A percentile compares a stretch with the other conserved stretches of the same genome.
phyloP scores from a whole-genome alignment of 2,797 vertebrate genomes.

The Helostoma temminkii region DNA sequence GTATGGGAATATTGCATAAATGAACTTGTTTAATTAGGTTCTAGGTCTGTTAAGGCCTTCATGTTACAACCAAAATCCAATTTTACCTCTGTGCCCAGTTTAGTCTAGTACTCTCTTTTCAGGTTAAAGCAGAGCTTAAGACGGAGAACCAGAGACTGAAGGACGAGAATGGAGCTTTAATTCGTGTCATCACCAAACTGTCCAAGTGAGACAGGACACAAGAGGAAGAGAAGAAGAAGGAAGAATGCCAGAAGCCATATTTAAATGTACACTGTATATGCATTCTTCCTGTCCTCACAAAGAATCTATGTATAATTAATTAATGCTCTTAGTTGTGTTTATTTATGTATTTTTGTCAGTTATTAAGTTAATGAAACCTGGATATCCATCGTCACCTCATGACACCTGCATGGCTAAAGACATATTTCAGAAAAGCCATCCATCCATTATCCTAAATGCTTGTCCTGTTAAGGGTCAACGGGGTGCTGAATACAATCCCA shows the following conservation, averaged over 20 bases:
- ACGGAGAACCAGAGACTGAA: slow-evolving; percentile 95
- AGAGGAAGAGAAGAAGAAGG: slow-evolving; percentile 12
- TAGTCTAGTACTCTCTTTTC: slow-evolving; percentile 19
- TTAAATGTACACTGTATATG: not conserved
- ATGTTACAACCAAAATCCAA: not conserved
- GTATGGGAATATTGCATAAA: too few species aligned
- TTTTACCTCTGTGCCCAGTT: not conserved
- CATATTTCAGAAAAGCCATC: too few species aligned
- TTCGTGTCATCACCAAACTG: slow-evolving; percentile 95
- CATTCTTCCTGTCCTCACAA: not conserved
- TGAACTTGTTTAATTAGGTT: too few species aligned
- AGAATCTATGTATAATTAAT: too few species aligned
- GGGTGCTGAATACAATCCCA: too few species aligned
- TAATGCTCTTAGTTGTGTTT: too few species aligned
- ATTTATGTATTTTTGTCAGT: not conserved
- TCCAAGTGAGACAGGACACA: slow-evolving; percentile 86
- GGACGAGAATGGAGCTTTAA: slow-evolving; percentile 95
- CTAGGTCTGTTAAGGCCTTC: not conserved
- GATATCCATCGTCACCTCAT: not conserved
- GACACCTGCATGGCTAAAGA: slow-evolving; percentile 4
- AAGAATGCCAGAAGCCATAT: slow-evolving; percentile 16
- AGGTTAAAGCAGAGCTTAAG: slow-evolving; percentile 92
- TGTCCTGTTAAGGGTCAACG: too few species aligned
- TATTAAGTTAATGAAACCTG: not conserved
- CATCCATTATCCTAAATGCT: too few species aligned